Base-by-base conservation (phyloP, 2,113 vertebrate species). In the Girardinichthys multiradiatus region DNA sequence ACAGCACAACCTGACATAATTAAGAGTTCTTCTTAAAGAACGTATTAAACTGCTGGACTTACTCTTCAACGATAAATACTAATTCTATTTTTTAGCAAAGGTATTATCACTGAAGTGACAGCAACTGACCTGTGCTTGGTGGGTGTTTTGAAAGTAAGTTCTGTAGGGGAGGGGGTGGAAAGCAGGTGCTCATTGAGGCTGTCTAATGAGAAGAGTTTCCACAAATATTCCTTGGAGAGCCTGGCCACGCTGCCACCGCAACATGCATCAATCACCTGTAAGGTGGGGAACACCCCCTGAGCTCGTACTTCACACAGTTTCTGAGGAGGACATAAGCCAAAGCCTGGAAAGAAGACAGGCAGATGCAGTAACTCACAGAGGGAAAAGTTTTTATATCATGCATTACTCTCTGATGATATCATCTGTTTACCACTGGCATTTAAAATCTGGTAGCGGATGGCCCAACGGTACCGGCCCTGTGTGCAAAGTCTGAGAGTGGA, bases 191-290 rank as follows among this genome's bases (percentile, higher is more conserved):
- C 68, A 64, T 99, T 99, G 76, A 99, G 81, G 4, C 21, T 80
- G n/a, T 96, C 93, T 86, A 99, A 84, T 70, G 95, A 96, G 65
- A 99, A 95, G 64, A 98, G 95, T 11, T 58, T 82, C 97, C 97
- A 97, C 10, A 98, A 92, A 24, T 93, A 93, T 30, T 81, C 37
- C 67, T 94, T 97, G 87, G 92, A 93, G 84, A 97, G 91, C 19
- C 91, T 84, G 0, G 82, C 68, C 0, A 92, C 79, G 0, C 94
- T 93, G 60, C 96, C 96, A 31, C 85, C 70, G 27, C 94, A 75
- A 19, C 88, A 93, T 13, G 81, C 92, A 17, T 96, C 96, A 8
- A 87, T 61, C 79, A 97, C 79, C 79, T 94, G 80, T 35, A 98
- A 78, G 0, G 77, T 85, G 71, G 98, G 97, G 80, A 95, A 96